phyloP scores from a whole-genome alignment of 2,888 invertebrate genomes.

The Meloe dianella region DNA sequence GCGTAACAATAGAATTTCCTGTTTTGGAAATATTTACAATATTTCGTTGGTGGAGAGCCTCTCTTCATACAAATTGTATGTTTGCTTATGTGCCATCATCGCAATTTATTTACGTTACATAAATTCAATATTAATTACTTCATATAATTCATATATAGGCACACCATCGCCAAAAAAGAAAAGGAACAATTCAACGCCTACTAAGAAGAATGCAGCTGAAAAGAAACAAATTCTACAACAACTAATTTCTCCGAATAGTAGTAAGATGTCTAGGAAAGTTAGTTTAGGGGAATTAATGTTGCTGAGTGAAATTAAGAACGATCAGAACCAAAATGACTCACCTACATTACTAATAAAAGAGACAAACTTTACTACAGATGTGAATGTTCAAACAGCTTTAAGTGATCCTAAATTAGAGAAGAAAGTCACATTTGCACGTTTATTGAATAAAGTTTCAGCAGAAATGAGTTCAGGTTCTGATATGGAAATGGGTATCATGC shows the following conservation, averaged over 20 bases:
- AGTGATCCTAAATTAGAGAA: constrained; percentile 76
- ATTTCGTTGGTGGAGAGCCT: constrained; percentile 8
- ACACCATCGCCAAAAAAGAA: constrained; percentile 80
- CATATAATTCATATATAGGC: constrained; percentile 61
- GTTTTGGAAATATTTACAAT: not conserved
- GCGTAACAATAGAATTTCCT: not conserved
- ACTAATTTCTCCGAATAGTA: constrained; percentile 70
- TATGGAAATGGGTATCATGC: constrained; percentile 64
- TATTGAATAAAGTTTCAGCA: constrained; percentile 76
- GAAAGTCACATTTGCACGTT: constrained; percentile 78
- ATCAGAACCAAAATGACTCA: constrained; percentile 57
- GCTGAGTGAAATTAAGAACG: constrained; percentile 68
- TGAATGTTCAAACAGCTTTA: constrained; percentile 63
- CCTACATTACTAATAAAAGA: constrained; percentile 64
- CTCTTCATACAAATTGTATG: constrained; percentile 28
- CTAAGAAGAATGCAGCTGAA: constrained; percentile 74
- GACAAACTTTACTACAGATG: constrained; percentile 62
- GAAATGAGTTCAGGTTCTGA: constrained; percentile 81
- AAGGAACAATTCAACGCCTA: constrained; percentile 79
- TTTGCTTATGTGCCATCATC: constrained; percentile 20
- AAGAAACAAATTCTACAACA: constrained; percentile 82
- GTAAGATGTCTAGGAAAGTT: constrained; percentile 68
- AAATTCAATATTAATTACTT: not conserved
- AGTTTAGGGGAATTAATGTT: constrained; percentile 77
- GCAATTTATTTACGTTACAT: not conserved